phyloP scores from a whole-genome alignment of 2,113 vertebrate species.

The Penelope pileata region DNA sequence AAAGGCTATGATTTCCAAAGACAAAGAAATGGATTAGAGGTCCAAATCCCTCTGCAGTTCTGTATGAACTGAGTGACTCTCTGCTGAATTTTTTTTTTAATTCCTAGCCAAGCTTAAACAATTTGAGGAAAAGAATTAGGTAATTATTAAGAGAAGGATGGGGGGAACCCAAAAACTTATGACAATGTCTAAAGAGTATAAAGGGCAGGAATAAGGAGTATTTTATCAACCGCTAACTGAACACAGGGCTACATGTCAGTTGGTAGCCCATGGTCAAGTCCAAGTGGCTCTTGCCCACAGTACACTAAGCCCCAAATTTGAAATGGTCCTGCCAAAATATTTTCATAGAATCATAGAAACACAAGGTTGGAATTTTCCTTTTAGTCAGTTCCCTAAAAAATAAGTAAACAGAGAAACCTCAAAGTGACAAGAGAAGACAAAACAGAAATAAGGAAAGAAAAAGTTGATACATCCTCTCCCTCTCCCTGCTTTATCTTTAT shows the following conservation, averaged over 20 bases:
- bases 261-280: neutral
- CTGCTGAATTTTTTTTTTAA: neutral
- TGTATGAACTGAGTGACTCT: neutral
- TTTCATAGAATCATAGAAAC: too few relatives aligned
- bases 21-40: conserved; percentile 16
- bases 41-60: neutral
- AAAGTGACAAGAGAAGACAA: neutral
- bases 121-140: neutral
- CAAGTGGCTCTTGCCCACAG: neutral
- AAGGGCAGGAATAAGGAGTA: neutral
- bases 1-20: neutral
- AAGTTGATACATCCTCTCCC: neutral
- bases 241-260: neutral
- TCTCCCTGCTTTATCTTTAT: neutral
- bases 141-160: neutral
- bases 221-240: neutral
- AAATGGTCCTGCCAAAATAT: neutral
- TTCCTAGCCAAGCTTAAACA: neutral
- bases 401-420: neutral
- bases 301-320: neutral
- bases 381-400: neutral
- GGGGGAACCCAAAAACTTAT: fast-evolving
- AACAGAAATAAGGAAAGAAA: neutral
- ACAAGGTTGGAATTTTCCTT: too few relatives aligned
- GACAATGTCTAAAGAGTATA: neutral